These are phyloP conservation scores for Ellobius talpinus DNA, from an alignment of 2,113 vertebrate genomes.

Conservation along the genomic window DNA sequence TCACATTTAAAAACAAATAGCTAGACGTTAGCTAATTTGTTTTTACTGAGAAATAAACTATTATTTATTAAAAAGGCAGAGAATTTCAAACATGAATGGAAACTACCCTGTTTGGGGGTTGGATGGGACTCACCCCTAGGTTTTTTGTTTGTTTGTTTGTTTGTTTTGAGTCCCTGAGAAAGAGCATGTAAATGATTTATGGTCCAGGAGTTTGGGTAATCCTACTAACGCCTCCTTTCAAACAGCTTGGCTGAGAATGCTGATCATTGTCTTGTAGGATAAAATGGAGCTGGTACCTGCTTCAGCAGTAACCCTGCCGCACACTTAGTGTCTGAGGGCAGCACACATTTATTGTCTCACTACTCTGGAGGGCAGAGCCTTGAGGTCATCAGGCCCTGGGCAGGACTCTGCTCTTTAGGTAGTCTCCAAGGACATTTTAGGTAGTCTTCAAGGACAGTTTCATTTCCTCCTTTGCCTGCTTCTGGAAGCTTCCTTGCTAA, in stretches of 20 bases:
- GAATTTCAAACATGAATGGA: conserved; percentile 25
- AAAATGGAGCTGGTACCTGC: conserved; percentile 21
- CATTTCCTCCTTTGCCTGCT: background rate
- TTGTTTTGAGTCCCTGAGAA: background rate
- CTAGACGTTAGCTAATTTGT: background rate
- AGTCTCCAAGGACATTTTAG: background rate
- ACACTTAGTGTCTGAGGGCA: background rate
- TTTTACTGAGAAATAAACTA: background rate
- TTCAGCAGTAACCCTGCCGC: background rate
- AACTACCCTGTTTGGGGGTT: background rate
- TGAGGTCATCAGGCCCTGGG: background rate
- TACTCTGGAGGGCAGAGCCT: background rate
- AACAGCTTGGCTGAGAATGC: background rate
- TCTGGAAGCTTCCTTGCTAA: background rate
- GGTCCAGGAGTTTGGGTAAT: background rate
- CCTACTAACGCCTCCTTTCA: background rate
- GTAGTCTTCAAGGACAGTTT: background rate
- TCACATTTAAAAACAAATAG: background rate
- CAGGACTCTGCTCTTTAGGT: background rate
- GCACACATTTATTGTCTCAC: background rate
- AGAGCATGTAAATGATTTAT: conserved; percentile 21
- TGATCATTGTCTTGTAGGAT: conserved; percentile 58
- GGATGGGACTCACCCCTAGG: background rate
- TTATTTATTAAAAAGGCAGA: background rate
- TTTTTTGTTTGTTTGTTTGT: background rate